Conservation (phyloP, 2,888 invertebrate genomes). For the Meiosimyza decipiens region DNA sequence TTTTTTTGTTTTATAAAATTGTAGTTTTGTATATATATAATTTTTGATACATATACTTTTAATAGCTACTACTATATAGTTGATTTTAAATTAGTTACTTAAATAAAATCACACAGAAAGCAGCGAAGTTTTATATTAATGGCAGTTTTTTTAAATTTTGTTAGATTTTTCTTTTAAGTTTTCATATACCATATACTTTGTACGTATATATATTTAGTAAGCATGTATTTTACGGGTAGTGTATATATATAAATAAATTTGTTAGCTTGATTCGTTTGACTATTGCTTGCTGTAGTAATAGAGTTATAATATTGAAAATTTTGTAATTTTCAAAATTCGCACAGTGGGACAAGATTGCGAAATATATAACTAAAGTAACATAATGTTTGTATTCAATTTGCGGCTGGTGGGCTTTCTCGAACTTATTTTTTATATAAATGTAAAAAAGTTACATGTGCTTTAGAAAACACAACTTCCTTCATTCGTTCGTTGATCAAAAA, state of each 20-base stretch:
- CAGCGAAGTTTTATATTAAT: conserved; percentile 37
- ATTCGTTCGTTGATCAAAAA: conserved; percentile 37
- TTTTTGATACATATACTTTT: conserved; percentile 29
- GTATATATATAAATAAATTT: conserved; percentile 19
- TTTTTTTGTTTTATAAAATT: conserved; percentile 18
- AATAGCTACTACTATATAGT: conserved; percentile 6
- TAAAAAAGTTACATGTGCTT: conserved; percentile 34
- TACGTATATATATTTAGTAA: conserved; percentile 19
- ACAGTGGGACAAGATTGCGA: too few relatives aligned
- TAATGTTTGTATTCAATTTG: too few relatives aligned
- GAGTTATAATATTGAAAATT: too few relatives aligned
- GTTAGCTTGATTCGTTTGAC: conserved; percentile 29
- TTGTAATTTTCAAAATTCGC: too few relatives aligned
- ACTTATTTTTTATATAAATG: conserved; percentile 33
- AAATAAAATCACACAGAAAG: conserved; percentile 47
- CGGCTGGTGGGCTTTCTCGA: too few relatives aligned
- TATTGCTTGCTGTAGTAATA: neutral
- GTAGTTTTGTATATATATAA: conserved; percentile 26
- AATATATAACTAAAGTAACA: too few relatives aligned
- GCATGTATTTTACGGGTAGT: neutral
- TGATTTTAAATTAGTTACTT: conserved; percentile 10
- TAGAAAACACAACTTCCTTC: conserved; percentile 17
- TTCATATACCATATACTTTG: conserved; percentile 39
- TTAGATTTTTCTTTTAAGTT: conserved; percentile 31
- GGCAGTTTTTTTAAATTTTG: conserved; percentile 35